phyloP scores from a whole-genome alignment of 2,113 vertebrate genomes.

The Empidonax traillii region DNA sequence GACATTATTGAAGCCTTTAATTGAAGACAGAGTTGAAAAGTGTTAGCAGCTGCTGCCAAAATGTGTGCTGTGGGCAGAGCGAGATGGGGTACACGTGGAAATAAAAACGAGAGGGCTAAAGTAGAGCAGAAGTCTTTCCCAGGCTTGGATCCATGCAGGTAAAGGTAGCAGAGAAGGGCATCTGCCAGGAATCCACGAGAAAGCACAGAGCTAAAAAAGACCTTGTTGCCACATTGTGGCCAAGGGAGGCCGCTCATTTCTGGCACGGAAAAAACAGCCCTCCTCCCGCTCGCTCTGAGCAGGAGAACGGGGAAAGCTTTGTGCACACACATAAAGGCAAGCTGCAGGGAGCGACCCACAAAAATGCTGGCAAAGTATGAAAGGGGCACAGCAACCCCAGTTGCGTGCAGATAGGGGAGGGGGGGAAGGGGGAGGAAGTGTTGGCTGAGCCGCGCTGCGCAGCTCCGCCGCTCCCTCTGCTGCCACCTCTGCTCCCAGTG shows the following conservation, averaged over 20 bases:
- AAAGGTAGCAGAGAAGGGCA: accelerated
- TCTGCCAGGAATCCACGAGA: not conserved
- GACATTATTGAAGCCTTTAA: not conserved
- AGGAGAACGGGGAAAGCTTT: not conserved
- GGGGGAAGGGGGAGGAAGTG: no score
- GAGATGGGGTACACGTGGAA: not conserved
- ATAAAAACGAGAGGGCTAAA: not conserved
- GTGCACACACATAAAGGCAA: accelerated
- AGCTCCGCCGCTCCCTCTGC: not conserved
- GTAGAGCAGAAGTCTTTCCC: not conserved
- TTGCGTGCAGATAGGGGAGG: accelerated
- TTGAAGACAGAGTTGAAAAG: slow-evolving; percentile 25
- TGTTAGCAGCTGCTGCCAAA: not conserved
- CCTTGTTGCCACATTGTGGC: slow-evolving; percentile 16
- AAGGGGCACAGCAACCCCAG: accelerated
- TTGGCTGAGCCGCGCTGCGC: not conserved
- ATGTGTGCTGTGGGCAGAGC: accelerated
- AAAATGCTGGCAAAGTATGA: accelerated
- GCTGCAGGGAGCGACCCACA: accelerated
- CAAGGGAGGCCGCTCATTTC: not conserved
- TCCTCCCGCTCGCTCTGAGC: no score
- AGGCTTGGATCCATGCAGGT: not conserved
- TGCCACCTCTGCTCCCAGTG: accelerated
- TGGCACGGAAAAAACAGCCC: accelerated
- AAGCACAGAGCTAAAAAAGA: not conserved